Percentiles rank a stretch among this genome's conserved stretches.
Conservation (phyloP, 2,797 vertebrate species). For the Emys orbicularis region DNA sequence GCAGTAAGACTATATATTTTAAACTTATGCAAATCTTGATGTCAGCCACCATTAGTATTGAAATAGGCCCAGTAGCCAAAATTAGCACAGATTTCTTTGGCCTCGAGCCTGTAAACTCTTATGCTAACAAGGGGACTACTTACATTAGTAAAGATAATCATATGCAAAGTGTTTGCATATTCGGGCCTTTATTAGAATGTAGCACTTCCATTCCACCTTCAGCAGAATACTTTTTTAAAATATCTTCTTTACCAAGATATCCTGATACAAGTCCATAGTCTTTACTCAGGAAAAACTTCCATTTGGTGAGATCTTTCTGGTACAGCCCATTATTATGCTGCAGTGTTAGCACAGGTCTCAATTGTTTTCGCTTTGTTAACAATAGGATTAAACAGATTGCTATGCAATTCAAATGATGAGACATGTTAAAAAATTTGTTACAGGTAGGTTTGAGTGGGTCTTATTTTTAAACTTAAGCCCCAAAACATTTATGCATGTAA, state of each 20-base stretch:
- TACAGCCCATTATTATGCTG: not conserved
- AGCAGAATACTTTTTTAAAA: not conserved
- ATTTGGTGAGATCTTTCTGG: not conserved
- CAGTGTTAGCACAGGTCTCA: not conserved
- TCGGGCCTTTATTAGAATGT: not conserved
- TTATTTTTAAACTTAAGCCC: not conserved
- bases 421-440: not conserved
- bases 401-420: not conserved
- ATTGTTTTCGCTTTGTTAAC: not conserved
- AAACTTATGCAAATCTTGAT: not conserved
- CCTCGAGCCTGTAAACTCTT: rapidly evolving
- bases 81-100: not conserved
- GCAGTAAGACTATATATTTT: not conserved
- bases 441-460: not conserved
- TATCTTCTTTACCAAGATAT: not conserved
- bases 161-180: not conserved
- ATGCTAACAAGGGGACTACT: not conserved
- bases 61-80: not conserved
- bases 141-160: not conserved
- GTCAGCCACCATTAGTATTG: not conserved
- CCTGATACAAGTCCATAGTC: too few relatives aligned
- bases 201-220: not conserved
- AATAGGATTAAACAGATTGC: not conserved
- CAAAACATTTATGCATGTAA: not conserved
- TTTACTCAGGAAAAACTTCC: not conserved